Base-by-base conservation (phyloP, 2,797 vertebrate species). In the Chaetophractus vellerosus region DNA sequence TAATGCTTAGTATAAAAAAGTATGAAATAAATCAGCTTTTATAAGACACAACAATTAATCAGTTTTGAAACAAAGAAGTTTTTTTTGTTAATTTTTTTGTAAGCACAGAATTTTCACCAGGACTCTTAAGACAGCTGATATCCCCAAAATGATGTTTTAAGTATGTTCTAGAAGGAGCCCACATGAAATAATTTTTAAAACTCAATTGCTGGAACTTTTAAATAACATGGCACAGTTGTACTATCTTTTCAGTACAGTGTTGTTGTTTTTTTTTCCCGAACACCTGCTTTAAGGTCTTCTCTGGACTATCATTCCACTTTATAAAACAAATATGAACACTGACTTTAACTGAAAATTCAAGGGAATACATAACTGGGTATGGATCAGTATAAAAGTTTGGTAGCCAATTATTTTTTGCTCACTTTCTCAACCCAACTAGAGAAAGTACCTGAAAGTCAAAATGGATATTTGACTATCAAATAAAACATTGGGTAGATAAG, bases 11-110 rank as follows among this genome's bases (percentile, higher is more conserved):
- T 97, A 98, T 97, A 97, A 98, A 98, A 98, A 98, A 98, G 95
- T 96, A 98, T 97, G 94, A 98, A 98, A 98, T 98, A 99, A 99
- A 99, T 98, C 98, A 98, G 97, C 92, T 98, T 98, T 98, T 98
- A 98, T 97, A 98, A 98, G 98, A 98, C 97, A 98, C 82, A 94
- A 97, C 95, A 98, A 98, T 98, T 98, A 98, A 98, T 98, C 98
- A 98, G 97, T 93, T 98, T 98, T 96, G 96, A 96, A 98, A 97
- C 72, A 91, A 94, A 95, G 64, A 95, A 88, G 93, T 91, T 92
- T 89, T 97, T 75, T 50, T 89, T 21, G 38, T 63, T 38, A 72
- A 9, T 41, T 36, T 41, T 36, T 16, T 94, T 97, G 96, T 80
- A 92, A 97, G 88, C 0, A 88, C 91, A 93, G 86, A 90, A 91